Evolutionary conservation across 1,140 invertebrate species (phyloP).

Genomic region (Pseudachorutes palmiensis): DNA sequence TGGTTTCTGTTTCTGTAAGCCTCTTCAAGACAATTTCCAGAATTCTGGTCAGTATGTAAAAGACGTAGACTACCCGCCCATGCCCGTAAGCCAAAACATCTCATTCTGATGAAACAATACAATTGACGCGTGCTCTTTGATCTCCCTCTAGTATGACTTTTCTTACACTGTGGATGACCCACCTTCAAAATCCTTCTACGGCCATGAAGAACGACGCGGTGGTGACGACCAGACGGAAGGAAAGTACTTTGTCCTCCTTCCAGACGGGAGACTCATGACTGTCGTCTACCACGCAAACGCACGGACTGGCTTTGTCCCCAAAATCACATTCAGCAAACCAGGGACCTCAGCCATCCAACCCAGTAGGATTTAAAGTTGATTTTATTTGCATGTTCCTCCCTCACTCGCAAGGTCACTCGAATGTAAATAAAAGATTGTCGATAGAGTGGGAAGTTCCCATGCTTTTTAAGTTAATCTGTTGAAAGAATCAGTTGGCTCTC

Average conservation of each 20-base stretch:
- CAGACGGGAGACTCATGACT: conserved; percentile 60
- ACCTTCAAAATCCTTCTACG: conserved; percentile 55
- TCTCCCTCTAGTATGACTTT: conserved; percentile 54
- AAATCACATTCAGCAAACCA: conserved; percentile 48
- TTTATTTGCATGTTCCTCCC: too few species aligned
- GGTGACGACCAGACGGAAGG: conserved; percentile 55
- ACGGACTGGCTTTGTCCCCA: conserved; percentile 59
- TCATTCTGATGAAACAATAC: not conserved
- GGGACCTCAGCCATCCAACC: too few species aligned
- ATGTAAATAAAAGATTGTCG: too few species aligned
- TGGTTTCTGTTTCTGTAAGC: too few species aligned
- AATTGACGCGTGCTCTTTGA: not conserved
- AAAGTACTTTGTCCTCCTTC: conserved; percentile 55
- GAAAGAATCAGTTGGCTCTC: too few species aligned
- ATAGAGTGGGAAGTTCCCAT: too few species aligned
- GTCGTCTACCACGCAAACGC: conserved; percentile 59
- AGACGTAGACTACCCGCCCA: not conserved
- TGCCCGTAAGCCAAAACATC: not conserved
- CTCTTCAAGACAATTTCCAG: not conserved
- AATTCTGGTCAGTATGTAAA: not conserved
- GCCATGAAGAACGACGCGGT: conserved; percentile 52
- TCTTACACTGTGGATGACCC: conserved; percentile 63
- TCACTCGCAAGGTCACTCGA: too few species aligned
- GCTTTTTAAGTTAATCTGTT: too few species aligned
- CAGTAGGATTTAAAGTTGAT: too few species aligned